Base-by-base conservation (phyloP, 2,113 vertebrate species). In the Sylvietta virens region DNA sequence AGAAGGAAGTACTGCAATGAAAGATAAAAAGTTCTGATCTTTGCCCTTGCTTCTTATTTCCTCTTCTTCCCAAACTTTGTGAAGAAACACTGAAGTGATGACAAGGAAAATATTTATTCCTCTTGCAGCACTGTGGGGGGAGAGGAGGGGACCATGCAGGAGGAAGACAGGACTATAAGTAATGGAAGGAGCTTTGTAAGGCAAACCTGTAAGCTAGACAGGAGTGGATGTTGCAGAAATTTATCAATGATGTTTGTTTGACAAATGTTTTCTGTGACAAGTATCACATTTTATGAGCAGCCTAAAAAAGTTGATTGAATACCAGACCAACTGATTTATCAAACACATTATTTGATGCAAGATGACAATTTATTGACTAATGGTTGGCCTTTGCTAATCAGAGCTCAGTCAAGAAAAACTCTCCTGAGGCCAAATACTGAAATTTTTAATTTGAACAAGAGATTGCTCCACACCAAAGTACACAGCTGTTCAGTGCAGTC, bases 311-410 rank as follows among this genome's bases (percentile, higher is more conserved):
- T 33, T 95, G 70, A 57, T 42, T 89, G 70, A 94, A 72, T 80
- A 82, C 24, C 10, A 81, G 58, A 89, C 39, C 58, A 92, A 87
- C 54, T 77, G 39, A 62, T 91, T 73, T 77, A 44, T 90, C 71
- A 85, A 88, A 91, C 17, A 39, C 1, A n/a, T 60, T 94, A 65
- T 80, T 80, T 95, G 42, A 96, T 79, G 47, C 85, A 94, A 95
- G 35, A 70, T 82, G 42, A 82, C 26, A 72, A 91, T 80, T 66
- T 87, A 80, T 45, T 80, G 70, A 73, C 22, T 61, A 85, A 82
- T 82, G 15, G 22, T 44, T 91, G 33, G 27, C 14, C 78, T 90
- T 89, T 77, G 20, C 77, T 73, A 93, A 90, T 91, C 74, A 90
- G 33, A 86, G 73, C 60, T 80, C 44, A 62, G 24, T 72, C 57